Conservation (phyloP, 2,113 vertebrate species). For the Ptychochromis oligacanthus region DNA sequence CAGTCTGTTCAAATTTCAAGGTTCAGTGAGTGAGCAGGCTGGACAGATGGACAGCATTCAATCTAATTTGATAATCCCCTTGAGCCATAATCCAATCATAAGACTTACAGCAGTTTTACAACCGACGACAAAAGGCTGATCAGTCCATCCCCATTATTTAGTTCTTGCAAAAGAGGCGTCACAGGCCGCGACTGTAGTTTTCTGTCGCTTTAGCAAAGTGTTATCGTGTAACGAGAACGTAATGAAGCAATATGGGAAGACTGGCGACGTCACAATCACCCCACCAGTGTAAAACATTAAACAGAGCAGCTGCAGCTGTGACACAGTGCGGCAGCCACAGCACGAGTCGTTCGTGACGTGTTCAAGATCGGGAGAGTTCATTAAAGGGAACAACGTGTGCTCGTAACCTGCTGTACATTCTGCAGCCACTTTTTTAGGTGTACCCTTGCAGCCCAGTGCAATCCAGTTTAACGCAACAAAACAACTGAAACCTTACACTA, state of each 20-base stretch:
- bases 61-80: constrained; percentile 44
- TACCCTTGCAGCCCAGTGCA: neutral
- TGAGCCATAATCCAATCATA: constrained; percentile 50
- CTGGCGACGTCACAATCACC: neutral
- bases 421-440: neutral
- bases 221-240: neutral
- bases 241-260: neutral
- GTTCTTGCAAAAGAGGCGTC: neutral
- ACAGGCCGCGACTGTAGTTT: neutral
- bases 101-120: constrained; percentile 16
- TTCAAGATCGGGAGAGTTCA: neutral
- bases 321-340: neutral
- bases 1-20: constrained; percentile 41
- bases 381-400: neutral
- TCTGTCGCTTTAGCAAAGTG: neutral
- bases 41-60: constrained; percentile 52
- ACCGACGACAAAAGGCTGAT: neutral
- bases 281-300: constrained; percentile 4
- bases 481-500: neutral
- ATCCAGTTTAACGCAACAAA: neutral
- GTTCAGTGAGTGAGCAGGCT: constrained; percentile 22
- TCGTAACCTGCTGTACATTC: neutral
- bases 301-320: neutral
- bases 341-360: neutral
- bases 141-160: neutral